Evolutionary conservation across 1,140 invertebrate species (phyloP).

Genomic region (Physella acuta): DNA sequence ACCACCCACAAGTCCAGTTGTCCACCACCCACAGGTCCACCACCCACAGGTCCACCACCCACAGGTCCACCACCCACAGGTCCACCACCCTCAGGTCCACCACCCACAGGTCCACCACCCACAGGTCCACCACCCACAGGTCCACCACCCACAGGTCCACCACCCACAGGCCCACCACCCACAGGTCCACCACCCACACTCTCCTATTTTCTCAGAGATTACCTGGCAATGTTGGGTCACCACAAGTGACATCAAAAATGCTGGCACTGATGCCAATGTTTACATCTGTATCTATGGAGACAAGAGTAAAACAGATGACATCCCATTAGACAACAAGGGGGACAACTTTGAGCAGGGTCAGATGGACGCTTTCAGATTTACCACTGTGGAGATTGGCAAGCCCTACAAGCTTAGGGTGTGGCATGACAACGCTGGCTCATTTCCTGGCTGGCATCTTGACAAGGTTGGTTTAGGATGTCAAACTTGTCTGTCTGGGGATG

Average conservation of each 20-base stretch:
- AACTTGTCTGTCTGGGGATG: neutral
- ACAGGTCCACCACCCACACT: too few relatives aligned
- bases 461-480: constrained; percentile 39
- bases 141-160: too few relatives aligned
- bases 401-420: constrained; percentile 58
- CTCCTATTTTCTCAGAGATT: constrained; percentile 37
- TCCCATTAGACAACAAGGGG: constrained; percentile 50
- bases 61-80: too few relatives aligned
- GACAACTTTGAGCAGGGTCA: constrained; percentile 57
- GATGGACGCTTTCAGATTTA: constrained; percentile 54
- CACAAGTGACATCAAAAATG: constrained; percentile 49
- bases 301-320: constrained; percentile 57
- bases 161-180: too few relatives aligned
- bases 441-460: constrained; percentile 57
- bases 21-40: too few relatives aligned
- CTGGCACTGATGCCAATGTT: constrained; percentile 58
- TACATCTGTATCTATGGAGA: constrained; percentile 54
- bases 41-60: too few relatives aligned
- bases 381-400: constrained; percentile 50
- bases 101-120: too few relatives aligned
- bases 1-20: too few relatives aligned
- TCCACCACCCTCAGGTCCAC: too few relatives aligned
- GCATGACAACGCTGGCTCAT: constrained; percentile 55
- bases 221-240: constrained; percentile 55
- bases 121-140: too few relatives aligned